Conservation (phyloP, 2,888 invertebrate genomes). For the Clistopyga incitator region DNA sequence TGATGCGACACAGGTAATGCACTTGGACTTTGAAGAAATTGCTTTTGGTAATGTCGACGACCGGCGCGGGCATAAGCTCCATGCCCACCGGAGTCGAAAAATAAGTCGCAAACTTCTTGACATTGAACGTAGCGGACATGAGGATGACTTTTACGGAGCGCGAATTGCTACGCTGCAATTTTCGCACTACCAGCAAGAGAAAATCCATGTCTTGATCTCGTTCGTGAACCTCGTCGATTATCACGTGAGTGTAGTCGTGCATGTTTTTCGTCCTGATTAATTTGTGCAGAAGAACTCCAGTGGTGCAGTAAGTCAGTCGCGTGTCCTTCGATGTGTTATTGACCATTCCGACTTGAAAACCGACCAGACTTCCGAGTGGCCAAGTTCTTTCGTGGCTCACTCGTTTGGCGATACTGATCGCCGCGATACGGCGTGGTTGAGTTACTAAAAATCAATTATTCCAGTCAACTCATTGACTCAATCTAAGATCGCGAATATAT, state of each 20-base stretch:
- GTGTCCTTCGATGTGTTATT: slow-evolving; percentile 88
- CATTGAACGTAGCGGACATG: slow-evolving; percentile 97
- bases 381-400: slow-evolving; percentile 94
- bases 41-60: slow-evolving; percentile 86
- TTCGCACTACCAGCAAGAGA: slow-evolving; percentile 92
- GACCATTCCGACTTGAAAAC: slow-evolving; percentile 94
- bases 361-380: slow-evolving; percentile 93
- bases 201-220: slow-evolving; percentile 97
- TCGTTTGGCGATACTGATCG: slow-evolving; percentile 94
- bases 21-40: slow-evolving; percentile 86
- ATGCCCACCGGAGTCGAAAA: slow-evolving; percentile 85
- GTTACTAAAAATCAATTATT: slow-evolving; percentile 87
- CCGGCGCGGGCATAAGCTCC: slow-evolving; percentile 85
- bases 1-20: slow-evolving; percentile 87
- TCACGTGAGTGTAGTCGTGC: slow-evolving; percentile 93
- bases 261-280: slow-evolving; percentile 89
- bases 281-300: slow-evolving; percentile 94
- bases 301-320: slow-evolving; percentile 93
- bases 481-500: background rate
- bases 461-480: no score
- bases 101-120: slow-evolving; percentile 89
- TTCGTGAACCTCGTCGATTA: slow-evolving; percentile 98
- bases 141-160: slow-evolving; percentile 90
- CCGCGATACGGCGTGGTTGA: slow-evolving; percentile 97
- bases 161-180: slow-evolving; percentile 89